Percentiles rank a stretch among this genome's conserved stretches.
These are phyloP conservation scores for Dolomedes plantarius DNA, from an alignment of 2,888 invertebrate genomes.

Conservation along the genomic window DNA sequence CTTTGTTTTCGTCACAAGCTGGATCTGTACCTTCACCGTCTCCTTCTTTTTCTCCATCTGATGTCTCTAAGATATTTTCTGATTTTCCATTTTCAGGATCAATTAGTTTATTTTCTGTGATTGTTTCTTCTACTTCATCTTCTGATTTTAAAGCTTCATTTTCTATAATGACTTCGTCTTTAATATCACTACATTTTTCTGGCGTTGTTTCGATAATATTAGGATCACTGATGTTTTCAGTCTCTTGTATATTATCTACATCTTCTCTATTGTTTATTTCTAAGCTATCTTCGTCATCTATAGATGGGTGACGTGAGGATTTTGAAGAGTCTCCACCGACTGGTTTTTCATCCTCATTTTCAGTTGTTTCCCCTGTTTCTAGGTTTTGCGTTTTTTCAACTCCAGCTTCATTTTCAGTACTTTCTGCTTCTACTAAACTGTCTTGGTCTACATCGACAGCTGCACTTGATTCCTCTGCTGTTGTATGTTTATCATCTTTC, in stretches of 20 bases:
- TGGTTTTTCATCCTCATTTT: neutral
- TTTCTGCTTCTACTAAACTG: slow-evolving; percentile 19
- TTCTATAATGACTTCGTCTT: neutral
- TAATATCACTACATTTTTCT: no score
- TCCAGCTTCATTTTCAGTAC: neutral
- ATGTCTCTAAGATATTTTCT: neutral
- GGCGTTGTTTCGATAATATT: neutral
- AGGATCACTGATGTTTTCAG: neutral
- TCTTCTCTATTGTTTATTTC: neutral
- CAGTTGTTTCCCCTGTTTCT: neutral
- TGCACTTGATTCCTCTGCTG: neutral
- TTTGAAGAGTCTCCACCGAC: neutral
- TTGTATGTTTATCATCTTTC: neutral
- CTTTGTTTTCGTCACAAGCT: neutral
- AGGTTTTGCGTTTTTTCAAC: neutral
- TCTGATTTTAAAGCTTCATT: neutral
- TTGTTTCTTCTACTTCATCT: neutral
- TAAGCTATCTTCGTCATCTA: slow-evolving; percentile 4
- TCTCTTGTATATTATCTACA: neutral
- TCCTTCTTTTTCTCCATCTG: neutral
- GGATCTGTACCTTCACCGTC: neutral
- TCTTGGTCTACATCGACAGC: neutral
- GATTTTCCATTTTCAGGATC: neutral
- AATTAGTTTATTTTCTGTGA: neutral
- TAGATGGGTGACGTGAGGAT: neutral